Conservation (phyloP, 1,140 invertebrate species). For the Cotesia typhae region DNA sequence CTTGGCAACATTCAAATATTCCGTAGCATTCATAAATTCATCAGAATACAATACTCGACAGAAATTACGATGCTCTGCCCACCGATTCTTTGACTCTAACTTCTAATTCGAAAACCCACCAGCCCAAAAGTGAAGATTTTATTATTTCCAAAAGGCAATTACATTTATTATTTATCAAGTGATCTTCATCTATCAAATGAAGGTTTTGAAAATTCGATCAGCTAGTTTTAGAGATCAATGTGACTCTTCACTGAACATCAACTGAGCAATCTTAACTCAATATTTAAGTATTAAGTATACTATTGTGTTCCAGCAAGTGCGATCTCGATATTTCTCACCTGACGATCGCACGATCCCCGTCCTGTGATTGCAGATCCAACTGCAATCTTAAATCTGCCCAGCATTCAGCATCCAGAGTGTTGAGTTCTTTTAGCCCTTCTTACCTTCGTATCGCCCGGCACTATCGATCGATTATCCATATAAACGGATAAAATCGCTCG, state of each 20-base stretch:
- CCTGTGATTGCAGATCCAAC: slow-evolving; percentile 28
- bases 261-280: not conserved
- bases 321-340: slow-evolving; percentile 26
- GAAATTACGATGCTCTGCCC: slow-evolving; percentile 47
- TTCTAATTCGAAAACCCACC: not conserved
- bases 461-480: slow-evolving; percentile 44
- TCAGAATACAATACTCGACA: slow-evolving; percentile 45
- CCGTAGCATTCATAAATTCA: slow-evolving; percentile 58
- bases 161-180: no score
- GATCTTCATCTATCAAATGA: no score
- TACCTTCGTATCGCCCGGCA: slow-evolving; percentile 42
- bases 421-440: slow-evolving; percentile 24
- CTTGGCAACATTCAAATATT: slow-evolving; percentile 58
- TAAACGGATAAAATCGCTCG: slow-evolving; percentile 53
- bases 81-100: slow-evolving; percentile 16
- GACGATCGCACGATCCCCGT: slow-evolving; percentile 6
- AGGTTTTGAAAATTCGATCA: slow-evolving; percentile 18
- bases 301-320: not conserved
- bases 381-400: slow-evolving; percentile 45
- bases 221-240: not conserved
- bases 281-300: not conserved
- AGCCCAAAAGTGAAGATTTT: not conserved
- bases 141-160: no score
- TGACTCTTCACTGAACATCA: not conserved
- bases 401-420: not conserved